Evolutionary conservation across 2,888 invertebrate species (phyloP).

Genomic region (Cynaeus angustus): DNA sequence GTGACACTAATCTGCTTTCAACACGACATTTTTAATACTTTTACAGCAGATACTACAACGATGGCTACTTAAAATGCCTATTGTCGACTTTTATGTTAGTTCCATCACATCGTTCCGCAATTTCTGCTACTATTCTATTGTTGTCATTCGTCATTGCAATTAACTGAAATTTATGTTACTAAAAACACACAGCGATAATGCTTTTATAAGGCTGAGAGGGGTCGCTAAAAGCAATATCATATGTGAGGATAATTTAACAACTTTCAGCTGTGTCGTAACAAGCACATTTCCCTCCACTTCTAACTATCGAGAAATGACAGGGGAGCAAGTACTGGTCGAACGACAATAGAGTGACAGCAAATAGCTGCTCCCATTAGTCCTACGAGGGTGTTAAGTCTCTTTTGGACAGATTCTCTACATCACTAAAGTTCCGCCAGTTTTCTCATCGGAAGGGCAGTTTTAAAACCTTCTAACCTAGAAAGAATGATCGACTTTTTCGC

Average conservation of each 20-base stretch:
- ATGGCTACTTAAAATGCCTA: no score
- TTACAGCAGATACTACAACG: no score
- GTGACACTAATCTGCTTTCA: no score
- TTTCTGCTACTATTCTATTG: no score
- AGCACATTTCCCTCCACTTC: constrained; percentile 5
- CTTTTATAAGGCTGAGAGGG: constrained; percentile 6
- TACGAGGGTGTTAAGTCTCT: constrained; percentile 15
- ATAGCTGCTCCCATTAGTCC: constrained; percentile 17
- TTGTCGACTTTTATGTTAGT: no score
- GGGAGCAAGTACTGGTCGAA: constrained; percentile 2
- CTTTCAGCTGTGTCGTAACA: constrained; percentile 14
- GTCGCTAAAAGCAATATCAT: constrained; percentile 8
- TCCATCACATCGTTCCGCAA: no score
- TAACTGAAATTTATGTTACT: constrained; percentile 3
- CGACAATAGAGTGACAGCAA: constrained; percentile 17
- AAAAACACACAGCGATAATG: background rate
- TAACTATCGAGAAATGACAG: constrained; percentile 1
- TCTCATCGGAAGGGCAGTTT: background rate
- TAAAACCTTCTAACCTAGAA: constrained; percentile 10
- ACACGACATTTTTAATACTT: no score
- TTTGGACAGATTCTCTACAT: background rate
- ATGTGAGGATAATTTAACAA: constrained; percentile 13
- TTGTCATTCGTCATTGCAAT: background rate
- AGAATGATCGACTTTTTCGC: constrained; percentile 25
- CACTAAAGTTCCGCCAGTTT: constrained; percentile 14